Base-by-base conservation (phyloP, 2,888 invertebrate genomes). In the Byasa hedistus region DNA sequence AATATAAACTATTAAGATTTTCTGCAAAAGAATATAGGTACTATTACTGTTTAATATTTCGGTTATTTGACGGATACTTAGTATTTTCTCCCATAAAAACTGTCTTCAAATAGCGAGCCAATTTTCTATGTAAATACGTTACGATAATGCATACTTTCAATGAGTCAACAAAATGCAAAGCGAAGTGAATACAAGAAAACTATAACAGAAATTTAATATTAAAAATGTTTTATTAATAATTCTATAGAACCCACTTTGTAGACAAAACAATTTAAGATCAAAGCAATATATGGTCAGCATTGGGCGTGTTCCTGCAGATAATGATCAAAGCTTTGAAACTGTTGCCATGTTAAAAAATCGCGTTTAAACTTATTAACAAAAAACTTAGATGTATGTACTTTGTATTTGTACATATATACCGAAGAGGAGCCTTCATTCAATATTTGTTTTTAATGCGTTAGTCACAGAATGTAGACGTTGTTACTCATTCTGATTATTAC, bases 401-500 rank as follows among this genome's bases (percentile, higher is more conserved):
- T 36, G 52, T n/a, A 61, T 66, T 57, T 44, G 44, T 44, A 48
- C 48, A 48, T 48, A 58, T 61, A 61, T 57, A 66, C 51, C 59
- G 65, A 61, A 51, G 51, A 44, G 64, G 61, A 70, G 51, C 69
- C 70, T 69, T 71, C 44, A 56, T 10, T 69, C 54, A 72, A 72
- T 73, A 74, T 74, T 74, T 73, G 66, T 70, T 70, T 61, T 69
- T 60, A 69, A 68, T 65, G 61, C 56, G 60, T 71, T 71, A 71
- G 69, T 69, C 71, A 72, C 69, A 64, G 59, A 57, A 56, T 56
- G 56, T 57, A 63, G 23, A 57, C 24, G 68, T 62, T 65, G 68
- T 65, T 69, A 67, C 60, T 68, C 60, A 68, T 69, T 68, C 61
- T 57, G 64, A 61, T 67, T 61, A 69, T 69, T 67, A 48, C 36